Conservation (phyloP, 2,888 invertebrate species). For the Hypselothyrea guttata region DNA sequence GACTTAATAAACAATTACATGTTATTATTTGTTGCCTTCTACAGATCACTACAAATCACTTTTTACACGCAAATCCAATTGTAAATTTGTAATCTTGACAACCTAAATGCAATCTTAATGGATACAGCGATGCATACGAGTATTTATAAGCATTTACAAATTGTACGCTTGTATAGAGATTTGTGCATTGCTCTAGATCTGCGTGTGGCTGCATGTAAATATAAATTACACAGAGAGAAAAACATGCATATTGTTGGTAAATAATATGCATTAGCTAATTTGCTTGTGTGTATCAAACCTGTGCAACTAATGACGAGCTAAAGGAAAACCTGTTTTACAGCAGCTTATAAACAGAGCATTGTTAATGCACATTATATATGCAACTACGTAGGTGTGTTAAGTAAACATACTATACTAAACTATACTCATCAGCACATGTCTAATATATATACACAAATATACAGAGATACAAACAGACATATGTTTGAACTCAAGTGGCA, state of each 20-base stretch:
- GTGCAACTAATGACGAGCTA: too few species aligned
- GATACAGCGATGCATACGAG: neutral
- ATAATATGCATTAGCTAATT: too few species aligned
- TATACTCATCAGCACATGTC: neutral
- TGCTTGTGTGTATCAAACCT: neutral
- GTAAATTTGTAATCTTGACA: neutral
- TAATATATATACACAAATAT: neutral
- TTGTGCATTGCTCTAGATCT: slow-evolving; percentile 24
- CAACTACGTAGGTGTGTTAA: too few species aligned
- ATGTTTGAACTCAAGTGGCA: neutral
- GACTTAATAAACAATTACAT: too few species aligned
- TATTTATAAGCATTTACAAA: neutral
- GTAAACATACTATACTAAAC: neutral
- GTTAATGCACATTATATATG: too few species aligned
- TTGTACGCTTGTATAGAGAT: neutral
- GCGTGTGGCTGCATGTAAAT: slow-evolving; percentile 14
- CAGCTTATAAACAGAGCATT: neutral
- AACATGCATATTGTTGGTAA: neutral
- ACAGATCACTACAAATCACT: too few species aligned
- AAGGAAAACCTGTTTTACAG: too few species aligned
- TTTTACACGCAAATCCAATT: too few species aligned
- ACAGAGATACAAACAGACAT: neutral
- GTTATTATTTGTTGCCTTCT: too few species aligned
- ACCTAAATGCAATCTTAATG: neutral
- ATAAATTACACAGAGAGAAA: slow-evolving; percentile 9